phyloP scores from a whole-genome alignment of 2,113 vertebrate genomes.

The Caretta caretta region DNA sequence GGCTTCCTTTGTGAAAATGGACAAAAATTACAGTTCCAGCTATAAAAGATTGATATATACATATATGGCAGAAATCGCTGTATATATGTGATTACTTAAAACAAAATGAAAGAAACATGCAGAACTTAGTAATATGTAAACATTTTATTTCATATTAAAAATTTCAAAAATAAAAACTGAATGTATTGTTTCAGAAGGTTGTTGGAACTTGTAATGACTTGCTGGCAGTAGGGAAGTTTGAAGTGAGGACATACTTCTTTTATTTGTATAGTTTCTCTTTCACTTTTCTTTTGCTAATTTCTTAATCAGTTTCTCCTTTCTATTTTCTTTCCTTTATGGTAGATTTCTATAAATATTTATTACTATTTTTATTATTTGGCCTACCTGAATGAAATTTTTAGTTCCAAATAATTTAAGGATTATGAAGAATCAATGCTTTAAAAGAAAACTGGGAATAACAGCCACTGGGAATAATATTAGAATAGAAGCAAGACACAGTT shows the following conservation, averaged over 20 bases:
- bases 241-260: background rate
- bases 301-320: background rate
- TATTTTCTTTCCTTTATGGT: slow-evolving; percentile 11
- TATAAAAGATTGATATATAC: background rate
- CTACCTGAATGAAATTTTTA: slow-evolving; percentile 44
- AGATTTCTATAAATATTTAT: slow-evolving; percentile 43
- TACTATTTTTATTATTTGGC: slow-evolving; percentile 39
- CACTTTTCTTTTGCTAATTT: background rate
- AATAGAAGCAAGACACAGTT: background rate
- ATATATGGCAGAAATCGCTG: background rate
- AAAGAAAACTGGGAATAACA: background rate
- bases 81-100: background rate
- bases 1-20: too few species aligned
- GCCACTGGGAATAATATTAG: background rate
- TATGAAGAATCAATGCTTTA: background rate
- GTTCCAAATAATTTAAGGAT: background rate
- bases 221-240: background rate
- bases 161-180: background rate
- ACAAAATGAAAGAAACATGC: slow-evolving; percentile 37
- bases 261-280: background rate
- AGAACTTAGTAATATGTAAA: background rate
- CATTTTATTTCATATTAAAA: slow-evolving; percentile 1
- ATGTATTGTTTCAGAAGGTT: background rate
- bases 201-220: slow-evolving; percentile 13
- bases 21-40: background rate